Conservation (phyloP, 2,797 vertebrate species). For the Oophaga sylvatica region DNA sequence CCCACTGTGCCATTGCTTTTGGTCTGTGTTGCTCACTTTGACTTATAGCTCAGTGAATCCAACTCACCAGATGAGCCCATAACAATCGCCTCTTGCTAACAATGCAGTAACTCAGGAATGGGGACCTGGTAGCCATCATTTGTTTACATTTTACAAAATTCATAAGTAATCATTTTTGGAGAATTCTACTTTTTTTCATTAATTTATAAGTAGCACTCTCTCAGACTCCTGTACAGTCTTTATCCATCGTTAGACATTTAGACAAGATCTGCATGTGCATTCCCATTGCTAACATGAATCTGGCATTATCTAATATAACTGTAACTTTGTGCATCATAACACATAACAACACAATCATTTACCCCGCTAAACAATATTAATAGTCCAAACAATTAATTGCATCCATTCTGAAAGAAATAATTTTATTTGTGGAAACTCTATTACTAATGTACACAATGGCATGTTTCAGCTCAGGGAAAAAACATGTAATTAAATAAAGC, state of each 20-base stretch:
- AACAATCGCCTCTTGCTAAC: not conserved
- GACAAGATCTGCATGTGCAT: not conserved
- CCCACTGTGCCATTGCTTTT: no score
- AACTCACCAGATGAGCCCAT: no score
- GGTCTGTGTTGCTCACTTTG: no score
- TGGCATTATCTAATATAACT: constrained; percentile 11
- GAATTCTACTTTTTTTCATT: not conserved
- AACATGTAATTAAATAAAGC: constrained; percentile 34
- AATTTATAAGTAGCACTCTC: not conserved
- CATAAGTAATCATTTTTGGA: not conserved
- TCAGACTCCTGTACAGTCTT: not conserved
- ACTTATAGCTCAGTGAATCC: no score
- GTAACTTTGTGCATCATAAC: not conserved
- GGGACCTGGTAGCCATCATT: no score
- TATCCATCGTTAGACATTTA: not conserved
- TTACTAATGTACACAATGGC: constrained; percentile 9
- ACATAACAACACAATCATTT: not conserved
- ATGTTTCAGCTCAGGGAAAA: constrained; percentile 1
- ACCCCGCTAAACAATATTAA: not conserved
- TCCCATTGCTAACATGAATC: not conserved
- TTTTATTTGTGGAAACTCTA: constrained; percentile 1
- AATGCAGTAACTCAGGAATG: not conserved
- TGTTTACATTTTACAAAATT: not conserved
- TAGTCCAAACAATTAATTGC: constrained; percentile 18
- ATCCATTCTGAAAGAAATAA: constrained; percentile 7